Base-by-base conservation (phyloP, 2,797 vertebrate species). In the Pseudocheirus occidentalis region DNA sequence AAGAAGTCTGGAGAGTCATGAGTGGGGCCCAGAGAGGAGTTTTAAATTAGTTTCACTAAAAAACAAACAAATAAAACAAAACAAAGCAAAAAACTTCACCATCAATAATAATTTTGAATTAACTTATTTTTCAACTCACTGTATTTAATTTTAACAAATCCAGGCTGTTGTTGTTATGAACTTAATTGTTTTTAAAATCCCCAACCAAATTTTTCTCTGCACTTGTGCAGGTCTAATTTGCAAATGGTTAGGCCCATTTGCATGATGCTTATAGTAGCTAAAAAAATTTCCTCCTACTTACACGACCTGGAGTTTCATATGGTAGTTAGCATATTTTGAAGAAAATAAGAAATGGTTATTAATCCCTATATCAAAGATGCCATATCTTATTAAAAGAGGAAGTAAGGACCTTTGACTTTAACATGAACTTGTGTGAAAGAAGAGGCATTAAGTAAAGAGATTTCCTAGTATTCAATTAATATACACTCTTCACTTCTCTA, bases 321-420 rank as follows among this genome's bases (percentile, higher is more conserved):
- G 62, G 98, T 98, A 95, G 98, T 98, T 97, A 97, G 98, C 90
- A 98, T 87, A 87, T 99, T 94, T 98, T 99, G 97, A 98, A 98
- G 97, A 98, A 94, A 92, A 96, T 98, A 96, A 98, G 98, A 95
- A 99, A 98, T 92, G 99, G 98, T 96, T 99, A 98, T 97, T 98
- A 98, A 98, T 66, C 55, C 95, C 52, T 96, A 97, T 94, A 99
- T 99, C 96, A 98, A 98, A 93, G 97, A 99, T 11, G 2, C 95
- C 92, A 98, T 91, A 98, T 98, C 54, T 96, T 98, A 95, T 98
- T 98, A 98, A 98, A 99, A 98, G 99, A 97, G 97, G 99, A 95
- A 98, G 98, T 97, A 40, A 97, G 52, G 89, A 94, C 11, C 12
- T 94, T 56, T 94, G 58, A 10, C 34, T 92, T 94, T 62, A 50